Base-by-base conservation (phyloP, 2,888 invertebrate genomes). In the Lithophane semibrunnea region DNA sequence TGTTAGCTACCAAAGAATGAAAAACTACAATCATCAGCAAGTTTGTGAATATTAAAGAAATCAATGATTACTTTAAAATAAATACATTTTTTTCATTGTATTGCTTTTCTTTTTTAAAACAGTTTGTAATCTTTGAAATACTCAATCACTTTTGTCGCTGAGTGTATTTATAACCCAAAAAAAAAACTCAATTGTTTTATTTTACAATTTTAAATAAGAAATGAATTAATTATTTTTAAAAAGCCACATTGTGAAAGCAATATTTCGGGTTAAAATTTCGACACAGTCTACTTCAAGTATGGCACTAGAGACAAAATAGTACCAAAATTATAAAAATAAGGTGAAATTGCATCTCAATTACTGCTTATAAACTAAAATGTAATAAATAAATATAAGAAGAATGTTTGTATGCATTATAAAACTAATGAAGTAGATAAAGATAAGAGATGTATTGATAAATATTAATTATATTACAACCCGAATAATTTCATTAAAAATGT, bases 401-500 rank as follows among this genome's bases (percentile, higher is more conserved):
- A 52, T 70, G 66, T 77, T 75, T 78, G 73, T 84, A 54, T 79
- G 75, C 65, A 68, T 65, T 70, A 73, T 60, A 76, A 73, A 70
- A 75, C 83, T 82, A 82, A 78, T 74, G 73, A 83, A 77, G 80
- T 80, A 79, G 73, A 80, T 63, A 70, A 65, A 74, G 29, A 77
- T 77, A 74, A 29, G 69, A 84, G 64, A 75, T 68, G 64, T 84
- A 72, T 74, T 66, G 73, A 82, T 75, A 79, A 79, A 81, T 78
- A 87, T 69, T 69, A 83, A 73, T 82, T 82, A 77, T 74, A 69
- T 82, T 80, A 86, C 82, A 87, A 87, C 82, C 86, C 8, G 67
- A 77, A 84, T 84, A 77, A 66, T 79, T 77, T 76, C 69, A 75
- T 77, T 44, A 29, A 68, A 75, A 75, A 82, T 84, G 79, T 82